Evolutionary conservation across 2,888 invertebrate genomes (phyloP).

Genomic region (Beris chalybata): DNA sequence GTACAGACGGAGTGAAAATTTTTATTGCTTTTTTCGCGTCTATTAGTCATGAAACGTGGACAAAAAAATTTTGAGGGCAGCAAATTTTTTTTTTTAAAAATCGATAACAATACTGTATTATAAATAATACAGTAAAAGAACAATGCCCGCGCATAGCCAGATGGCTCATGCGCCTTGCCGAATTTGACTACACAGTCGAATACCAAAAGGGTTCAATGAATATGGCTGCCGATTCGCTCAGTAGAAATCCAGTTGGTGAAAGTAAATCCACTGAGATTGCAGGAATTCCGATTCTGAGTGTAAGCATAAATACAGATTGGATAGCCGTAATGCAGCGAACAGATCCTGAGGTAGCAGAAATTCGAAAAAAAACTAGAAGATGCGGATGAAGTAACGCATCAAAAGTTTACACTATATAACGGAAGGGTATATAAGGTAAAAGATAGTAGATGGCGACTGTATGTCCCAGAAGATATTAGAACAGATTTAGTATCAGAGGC

Average conservation of each 20-base stretch:
- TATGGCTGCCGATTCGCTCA: constrained; percentile 29
- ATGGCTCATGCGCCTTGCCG: constrained; percentile 1
- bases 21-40: no score
- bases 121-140: no score
- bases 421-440: constrained; percentile 9
- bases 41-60: no score
- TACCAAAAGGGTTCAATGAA: constrained; percentile 13
- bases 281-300: background rate
- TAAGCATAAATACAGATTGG: constrained; percentile 16
- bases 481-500: constrained; percentile 1
- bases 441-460: background rate
- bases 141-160: no score
- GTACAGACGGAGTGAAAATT: no score
- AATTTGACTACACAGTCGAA: constrained; percentile 17
- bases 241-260: constrained; percentile 15
- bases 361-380: constrained; percentile 5
- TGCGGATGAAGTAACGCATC: background rate
- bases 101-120: no score
- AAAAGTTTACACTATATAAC: constrained; percentile 6
- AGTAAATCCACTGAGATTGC: background rate
- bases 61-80: no score
- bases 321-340: constrained; percentile 14
- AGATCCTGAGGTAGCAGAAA: background rate
- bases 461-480: constrained; percentile 12
- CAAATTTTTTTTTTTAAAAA: no score